Evolutionary conservation across 2,888 invertebrate species (phyloP), one percentile per base, ranked within the genome.

Genomic region (Phytoseiulus persimilis): DNA sequence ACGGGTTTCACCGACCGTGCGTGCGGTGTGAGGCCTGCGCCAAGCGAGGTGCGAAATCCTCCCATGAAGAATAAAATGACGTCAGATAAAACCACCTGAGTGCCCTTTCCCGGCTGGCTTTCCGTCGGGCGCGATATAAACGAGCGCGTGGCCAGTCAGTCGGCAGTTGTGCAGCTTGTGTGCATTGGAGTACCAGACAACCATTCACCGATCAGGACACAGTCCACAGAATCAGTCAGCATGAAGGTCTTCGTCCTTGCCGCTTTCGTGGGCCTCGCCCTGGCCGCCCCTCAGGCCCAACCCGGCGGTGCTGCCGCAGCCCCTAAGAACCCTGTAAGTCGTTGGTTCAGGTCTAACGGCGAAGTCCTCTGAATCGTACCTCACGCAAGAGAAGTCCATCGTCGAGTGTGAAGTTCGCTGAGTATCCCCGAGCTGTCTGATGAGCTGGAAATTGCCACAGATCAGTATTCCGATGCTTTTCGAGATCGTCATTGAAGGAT

Each of bases 191-290:
- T 65, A 65, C 65, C 65, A 65, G 65, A 65, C 65, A 65, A 65
- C 65, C 14, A 65, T 65, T 65, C 65, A 65, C 5, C 65, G 2
- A 65, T 65, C 65, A 65, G 65, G 18, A 65, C 65, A 65, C 65
- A 65, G 65, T 14, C 5, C 65, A 65, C 65, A 65, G 65, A 65
- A 65, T 65, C 65, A 65, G 23, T n/a, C 32, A 33, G n/a, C 87
- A 87, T 87, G 87, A 87, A 87, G 87, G 45, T 33, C 32, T 31
- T 87, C 33, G n/a, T 87, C 32, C n/a, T 31, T 87, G n/a, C 45
- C 9, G 87, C 33, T n/a, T 33, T 87, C 87, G 87, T 87, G 87
- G 87, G 87, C 87, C 32, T 87, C 28, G 87, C 87, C 87, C 28
- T 87, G 87, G 87, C 87, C 6, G 87, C 87, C 33, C 87, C 87